Conservation (phyloP, 2,888 invertebrate genomes). For the Isoperla grammatica region DNA sequence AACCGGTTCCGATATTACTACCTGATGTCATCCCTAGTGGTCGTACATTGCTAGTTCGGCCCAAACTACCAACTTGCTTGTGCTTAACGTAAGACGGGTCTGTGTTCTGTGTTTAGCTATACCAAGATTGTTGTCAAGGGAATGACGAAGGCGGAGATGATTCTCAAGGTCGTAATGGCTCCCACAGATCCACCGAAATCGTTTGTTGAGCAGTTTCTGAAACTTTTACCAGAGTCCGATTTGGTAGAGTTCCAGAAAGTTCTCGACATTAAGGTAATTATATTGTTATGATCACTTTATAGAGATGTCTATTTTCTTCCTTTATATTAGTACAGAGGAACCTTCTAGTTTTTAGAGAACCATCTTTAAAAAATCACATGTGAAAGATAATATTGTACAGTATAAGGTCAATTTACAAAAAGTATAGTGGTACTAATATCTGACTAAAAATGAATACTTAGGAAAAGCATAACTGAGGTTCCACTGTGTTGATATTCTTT, state of each 20-base stretch:
- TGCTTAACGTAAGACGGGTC: neutral
- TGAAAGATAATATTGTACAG: too few species aligned
- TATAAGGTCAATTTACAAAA: too few species aligned
- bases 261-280: conserved; percentile 81
- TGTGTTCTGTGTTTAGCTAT: conserved; percentile 33
- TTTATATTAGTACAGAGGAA: too few species aligned
- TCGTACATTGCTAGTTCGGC: too few species aligned
- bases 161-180: conserved; percentile 97
- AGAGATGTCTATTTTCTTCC: too few species aligned
- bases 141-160: conserved; percentile 98
- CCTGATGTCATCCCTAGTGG: neutral
- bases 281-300: too few species aligned
- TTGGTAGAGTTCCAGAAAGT: conserved; percentile 89
- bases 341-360: too few species aligned
- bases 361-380: too few species aligned
- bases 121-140: conserved; percentile 71
- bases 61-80: neutral
- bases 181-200: conserved; percentile 73
- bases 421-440: too few species aligned
- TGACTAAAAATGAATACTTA: too few species aligned
- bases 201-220: conserved; percentile 83
- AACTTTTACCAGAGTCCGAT: conserved; percentile 84
- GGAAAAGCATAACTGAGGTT: too few species aligned
- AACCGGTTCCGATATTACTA: neutral
- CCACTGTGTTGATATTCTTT: too few species aligned